Conservation (phyloP, 2,113 vertebrate genomes). For the Fulica atra region DNA sequence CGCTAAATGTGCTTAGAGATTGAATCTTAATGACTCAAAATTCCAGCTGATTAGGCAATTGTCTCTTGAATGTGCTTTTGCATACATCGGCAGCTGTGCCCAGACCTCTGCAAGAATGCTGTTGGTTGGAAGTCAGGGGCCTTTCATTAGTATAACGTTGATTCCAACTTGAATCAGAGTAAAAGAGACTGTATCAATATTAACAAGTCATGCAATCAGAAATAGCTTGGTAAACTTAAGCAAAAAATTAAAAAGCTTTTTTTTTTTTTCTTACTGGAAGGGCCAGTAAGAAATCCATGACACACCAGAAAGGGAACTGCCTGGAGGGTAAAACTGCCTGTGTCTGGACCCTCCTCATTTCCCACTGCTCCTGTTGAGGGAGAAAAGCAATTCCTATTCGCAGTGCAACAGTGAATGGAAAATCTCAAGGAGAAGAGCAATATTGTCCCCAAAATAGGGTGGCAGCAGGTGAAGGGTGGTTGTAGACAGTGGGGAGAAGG, state of each 20-base stretch:
- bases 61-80: conserved; percentile 15
- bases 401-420: background rate
- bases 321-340: background rate
- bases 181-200: background rate
- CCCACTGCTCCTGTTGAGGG: background rate
- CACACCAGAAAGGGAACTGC: background rate
- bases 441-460: background rate
- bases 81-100: background rate
- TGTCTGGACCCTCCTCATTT: background rate
- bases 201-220: background rate
- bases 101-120: background rate
- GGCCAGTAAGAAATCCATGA: background rate
- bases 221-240: background rate
- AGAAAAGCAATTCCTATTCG: background rate
- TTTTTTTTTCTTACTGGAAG: background rate
- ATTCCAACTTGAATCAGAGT: background rate
- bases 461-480: background rate
- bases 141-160: background rate
- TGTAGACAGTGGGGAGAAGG: background rate
- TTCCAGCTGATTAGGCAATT: conserved; percentile 40
- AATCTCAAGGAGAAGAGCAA: background rate
- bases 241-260: no score
- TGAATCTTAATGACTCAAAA: conserved; percentile 3
- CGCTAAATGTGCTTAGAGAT: background rate
- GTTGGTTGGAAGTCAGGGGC: background rate